Evolutionary conservation across 2,113 vertebrate genomes (phyloP).

Genomic region (Brachirus orientalis): DNA sequence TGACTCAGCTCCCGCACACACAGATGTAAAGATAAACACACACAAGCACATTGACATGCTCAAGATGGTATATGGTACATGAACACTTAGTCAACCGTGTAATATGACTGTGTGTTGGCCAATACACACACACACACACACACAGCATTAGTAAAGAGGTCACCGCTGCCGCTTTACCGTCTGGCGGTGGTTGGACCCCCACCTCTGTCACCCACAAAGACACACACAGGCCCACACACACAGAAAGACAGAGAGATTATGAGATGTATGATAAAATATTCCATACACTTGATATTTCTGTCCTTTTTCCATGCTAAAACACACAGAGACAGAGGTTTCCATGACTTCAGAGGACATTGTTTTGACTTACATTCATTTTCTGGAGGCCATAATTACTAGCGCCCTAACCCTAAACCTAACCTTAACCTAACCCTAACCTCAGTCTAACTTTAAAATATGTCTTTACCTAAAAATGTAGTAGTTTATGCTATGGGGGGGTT

Average conservation of each 20-base stretch:
- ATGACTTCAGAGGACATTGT: too few relatives aligned
- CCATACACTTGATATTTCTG: too few relatives aligned
- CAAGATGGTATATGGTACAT: conserved; percentile 68
- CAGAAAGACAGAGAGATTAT: conserved; percentile 9
- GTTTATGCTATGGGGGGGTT: too few relatives aligned
- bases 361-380: too few relatives aligned
- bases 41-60: conserved; percentile 34
- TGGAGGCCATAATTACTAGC: too few relatives aligned
- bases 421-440: too few relatives aligned
- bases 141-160: conserved; percentile 63
- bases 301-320: not conserved
- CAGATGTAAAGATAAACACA: conserved; percentile 25
- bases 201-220: conserved; percentile 4
- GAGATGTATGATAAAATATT: not conserved
- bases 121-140: conserved; percentile 33
- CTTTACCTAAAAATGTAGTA: too few relatives aligned
- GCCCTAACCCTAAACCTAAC: too few relatives aligned
- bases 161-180: conserved; percentile 69
- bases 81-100: conserved; percentile 69
- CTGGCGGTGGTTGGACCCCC: conserved; percentile 62
- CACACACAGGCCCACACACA: conserved; percentile 15
- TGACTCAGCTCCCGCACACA: conserved; percentile 10
- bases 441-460: too few relatives aligned
- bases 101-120: conserved; percentile 59
- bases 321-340: too few relatives aligned